Base-by-base conservation (phyloP, 2,888 invertebrate genomes). In the Acronicta aceris region DNA sequence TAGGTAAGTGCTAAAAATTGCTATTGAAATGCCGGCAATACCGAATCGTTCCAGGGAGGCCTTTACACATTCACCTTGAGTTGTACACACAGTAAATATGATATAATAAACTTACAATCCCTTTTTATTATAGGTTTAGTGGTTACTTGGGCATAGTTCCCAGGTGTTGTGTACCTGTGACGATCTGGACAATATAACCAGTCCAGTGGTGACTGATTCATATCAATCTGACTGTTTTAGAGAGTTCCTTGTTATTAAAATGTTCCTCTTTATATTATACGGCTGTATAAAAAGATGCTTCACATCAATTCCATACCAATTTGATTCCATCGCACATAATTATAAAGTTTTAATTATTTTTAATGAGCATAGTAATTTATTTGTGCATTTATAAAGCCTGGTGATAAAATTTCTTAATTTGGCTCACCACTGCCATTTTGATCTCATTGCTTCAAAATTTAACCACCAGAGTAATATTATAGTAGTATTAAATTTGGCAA, bases 401-500 rank as follows among this genome's bases (percentile, higher is more conserved):
- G 36, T 46, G 12, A 25, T 46, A 38, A 17, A 30, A 50, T 49
- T n/a, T 59, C 56, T 47, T 46, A 50, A 51, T 58, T 57, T 65
- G 60, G 61, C 46, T n/a, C 45, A 15, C 30, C 41, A 70, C 61
- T 67, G 74, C 66, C 70, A 55, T 42, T 62, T 27, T 53, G 76
- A 77, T 77, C 76, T 77, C 80, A 33, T 33, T 2, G 12, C 33
- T 10, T 33, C 33, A 74, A 77, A 74, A 64, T 57, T 58, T 30
- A n/a, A n/a, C n/a, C n/a, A 38, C 51, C 50, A 21, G 52, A 69
- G 64, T 76, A 66, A 66, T 76, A 57, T 59, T 65, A 41, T 72
- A 66, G 71, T 56, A 69, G 69, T 74, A 74, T 70, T 74, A 56
- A 62, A 71, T 63, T 64, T 57, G 57, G 69, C 71, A 51, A 74